A percentile compares a stretch with the other conserved stretches of the same genome.
phyloP scores from a whole-genome alignment of 2,888 invertebrate genomes.

The Unio delphinus region DNA sequence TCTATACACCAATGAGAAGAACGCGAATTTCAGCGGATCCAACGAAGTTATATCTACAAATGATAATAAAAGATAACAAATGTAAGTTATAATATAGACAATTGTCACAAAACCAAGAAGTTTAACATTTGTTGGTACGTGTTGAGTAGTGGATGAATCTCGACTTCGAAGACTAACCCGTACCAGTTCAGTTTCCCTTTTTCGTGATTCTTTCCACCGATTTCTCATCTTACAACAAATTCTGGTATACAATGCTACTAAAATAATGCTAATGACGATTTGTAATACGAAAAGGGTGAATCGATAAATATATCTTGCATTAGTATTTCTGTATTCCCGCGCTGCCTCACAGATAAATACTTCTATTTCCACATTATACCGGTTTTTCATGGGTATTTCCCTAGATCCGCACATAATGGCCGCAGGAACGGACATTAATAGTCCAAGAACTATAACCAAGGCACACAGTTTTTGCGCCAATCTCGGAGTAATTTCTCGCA shows the following conservation, averaged over 20 bases:
- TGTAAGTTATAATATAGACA: slow-evolving; percentile 28
- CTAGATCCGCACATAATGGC: slow-evolving; percentile 28
- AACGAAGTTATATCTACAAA: slow-evolving; percentile 26
- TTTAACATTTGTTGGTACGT: slow-evolving; percentile 22
- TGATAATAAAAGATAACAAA: slow-evolving; percentile 18
- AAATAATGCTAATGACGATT: slow-evolving; percentile 10
- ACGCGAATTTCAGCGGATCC: slow-evolving; percentile 15
- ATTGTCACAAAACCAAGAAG: slow-evolving; percentile 28
- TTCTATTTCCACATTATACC: slow-evolving; percentile 4
- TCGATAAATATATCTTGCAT: slow-evolving; percentile 17
- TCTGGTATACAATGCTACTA: slow-evolving; percentile 21
- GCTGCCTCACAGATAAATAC: slow-evolving; percentile 24
- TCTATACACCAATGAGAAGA: slow-evolving; percentile 23
- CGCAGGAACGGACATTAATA: slow-evolving; percentile 25
- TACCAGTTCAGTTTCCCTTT: slow-evolving; percentile 2
- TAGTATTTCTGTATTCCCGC: slow-evolving; percentile 12
- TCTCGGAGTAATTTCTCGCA: slow-evolving; percentile 17
- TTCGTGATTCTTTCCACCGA: slow-evolving; percentile 3
- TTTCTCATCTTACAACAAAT: slow-evolving; percentile 24
- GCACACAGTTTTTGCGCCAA: slow-evolving; percentile 20
- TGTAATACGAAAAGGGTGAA: slow-evolving; percentile 14
- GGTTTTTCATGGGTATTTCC: slow-evolving; percentile 9
- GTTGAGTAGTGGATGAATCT: background rate
- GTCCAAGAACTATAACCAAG: slow-evolving; percentile 17
- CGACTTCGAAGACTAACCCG: too few species aligned